Evolutionary conservation across 2,888 invertebrate species (phyloP).

Genomic region (Leptinotarsa rubiginosa): DNA sequence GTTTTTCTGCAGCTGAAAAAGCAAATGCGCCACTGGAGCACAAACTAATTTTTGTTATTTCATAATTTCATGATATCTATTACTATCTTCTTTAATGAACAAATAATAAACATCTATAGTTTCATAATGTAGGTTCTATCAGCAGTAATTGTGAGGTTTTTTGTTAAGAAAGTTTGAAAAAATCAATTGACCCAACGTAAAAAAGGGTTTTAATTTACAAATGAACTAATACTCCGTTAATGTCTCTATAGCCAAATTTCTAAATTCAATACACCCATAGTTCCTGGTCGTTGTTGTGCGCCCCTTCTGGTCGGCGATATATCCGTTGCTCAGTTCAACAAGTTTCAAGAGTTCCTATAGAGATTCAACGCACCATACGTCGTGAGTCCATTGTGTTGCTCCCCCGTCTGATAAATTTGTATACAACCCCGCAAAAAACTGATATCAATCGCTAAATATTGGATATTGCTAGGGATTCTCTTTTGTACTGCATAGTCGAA

Average conservation of each 20-base stretch:
- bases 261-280: constrained; percentile 61
- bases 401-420: constrained; percentile 56
- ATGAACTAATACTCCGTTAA: constrained; percentile 12
- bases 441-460: constrained; percentile 54
- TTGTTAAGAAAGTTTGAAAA: not conserved
- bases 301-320: constrained; percentile 49
- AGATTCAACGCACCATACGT: constrained; percentile 60
- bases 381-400: constrained; percentile 56
- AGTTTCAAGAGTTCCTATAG: constrained; percentile 58
- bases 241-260: constrained; percentile 59
- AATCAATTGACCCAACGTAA: not conserved
- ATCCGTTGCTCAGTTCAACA: constrained; percentile 65
- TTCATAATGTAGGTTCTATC: too few species aligned
- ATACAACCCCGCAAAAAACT: constrained; percentile 60
- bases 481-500: constrained; percentile 27
- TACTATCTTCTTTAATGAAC: too few species aligned
- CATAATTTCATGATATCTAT: too few species aligned
- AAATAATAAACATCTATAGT: too few species aligned
- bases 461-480: constrained; percentile 36
- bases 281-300: constrained; percentile 52
- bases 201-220: constrained; percentile 14
- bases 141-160: not conserved
- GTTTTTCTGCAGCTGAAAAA: too few species aligned
- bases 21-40: too few species aligned
- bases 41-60: too few species aligned